Percentiles rank a stretch among this genome's conserved stretches.
These are phyloP conservation scores for Scaptomyza polygonia DNA, from an alignment of 2,888 invertebrate species.

Conservation along the genomic window DNA sequence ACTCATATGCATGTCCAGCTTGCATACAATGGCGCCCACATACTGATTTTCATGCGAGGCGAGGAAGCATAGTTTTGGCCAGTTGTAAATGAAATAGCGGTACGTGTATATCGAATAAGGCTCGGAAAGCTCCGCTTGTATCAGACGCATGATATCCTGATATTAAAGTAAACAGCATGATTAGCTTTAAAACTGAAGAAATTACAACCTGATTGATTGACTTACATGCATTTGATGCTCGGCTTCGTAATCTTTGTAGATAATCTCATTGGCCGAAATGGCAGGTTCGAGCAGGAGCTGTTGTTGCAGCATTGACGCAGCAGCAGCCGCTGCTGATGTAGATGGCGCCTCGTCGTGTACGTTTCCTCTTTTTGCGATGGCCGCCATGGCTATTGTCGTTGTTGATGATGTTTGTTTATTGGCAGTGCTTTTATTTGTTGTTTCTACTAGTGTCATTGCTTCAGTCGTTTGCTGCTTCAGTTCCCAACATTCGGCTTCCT, in stretches of 20 bases:
- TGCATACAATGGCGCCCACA: slow-evolving; percentile 99
- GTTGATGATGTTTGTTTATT: slow-evolving; percentile 49
- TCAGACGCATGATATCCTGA: slow-evolving; percentile 97
- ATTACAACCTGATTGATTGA: neutral
- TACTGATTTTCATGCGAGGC: slow-evolving; percentile 94
- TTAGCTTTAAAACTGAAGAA: neutral
- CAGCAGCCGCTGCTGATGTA: slow-evolving; percentile 35
- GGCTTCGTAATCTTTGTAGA: slow-evolving; percentile 93
- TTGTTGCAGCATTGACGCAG: slow-evolving; percentile 17
- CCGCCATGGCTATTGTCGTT: slow-evolving; percentile 38
- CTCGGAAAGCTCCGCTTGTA: slow-evolving; percentile 99
- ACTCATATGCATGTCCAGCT: slow-evolving; percentile 96
- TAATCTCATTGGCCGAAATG: slow-evolving; percentile 78
- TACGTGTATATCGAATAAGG: slow-evolving; percentile 99
- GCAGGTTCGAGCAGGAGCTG: slow-evolving; percentile 57
- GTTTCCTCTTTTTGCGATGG: slow-evolving; percentile 26
- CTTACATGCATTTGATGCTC: slow-evolving; percentile 96
- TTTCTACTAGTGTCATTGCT: slow-evolving; percentile 30
- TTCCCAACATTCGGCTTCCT: neutral
- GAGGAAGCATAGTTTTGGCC: slow-evolving; percentile 99
- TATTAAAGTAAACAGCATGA: neutral
- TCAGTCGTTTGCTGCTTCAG: slow-evolving; percentile 19
- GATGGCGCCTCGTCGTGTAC: slow-evolving; percentile 39
- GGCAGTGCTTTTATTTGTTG: slow-evolving; percentile 71
- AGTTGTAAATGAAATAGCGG: slow-evolving; percentile 99